Percentiles rank a stretch among this genome's conserved stretches.
Evolutionary conservation across 2,888 invertebrate species (phyloP).

Genomic region (Drosophila prostipennis): DNA sequence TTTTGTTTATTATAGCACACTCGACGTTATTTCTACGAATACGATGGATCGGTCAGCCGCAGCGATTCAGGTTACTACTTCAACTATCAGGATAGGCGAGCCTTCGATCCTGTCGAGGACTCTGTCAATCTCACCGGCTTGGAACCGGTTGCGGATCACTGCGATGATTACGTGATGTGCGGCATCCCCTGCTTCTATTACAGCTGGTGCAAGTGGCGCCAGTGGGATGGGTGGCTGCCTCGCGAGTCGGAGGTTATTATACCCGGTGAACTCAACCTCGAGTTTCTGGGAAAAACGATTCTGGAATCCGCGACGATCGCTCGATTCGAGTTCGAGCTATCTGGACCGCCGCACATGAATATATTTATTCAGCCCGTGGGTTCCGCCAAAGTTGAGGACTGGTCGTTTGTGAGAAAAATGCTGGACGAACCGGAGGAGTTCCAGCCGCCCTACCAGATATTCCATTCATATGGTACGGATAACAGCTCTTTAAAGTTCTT

Average conservation of each 20-base stretch:
- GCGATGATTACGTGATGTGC: slow-evolving; percentile 72
- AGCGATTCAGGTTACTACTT: slow-evolving; percentile 84
- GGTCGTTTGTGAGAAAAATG: slow-evolving; percentile 72
- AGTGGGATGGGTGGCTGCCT: slow-evolving; percentile 67
- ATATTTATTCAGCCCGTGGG: slow-evolving; percentile 71
- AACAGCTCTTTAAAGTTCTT: slow-evolving; percentile 66
- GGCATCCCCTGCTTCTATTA: slow-evolving; percentile 76
- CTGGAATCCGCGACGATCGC: slow-evolving; percentile 33
- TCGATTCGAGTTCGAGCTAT: slow-evolving; percentile 65
- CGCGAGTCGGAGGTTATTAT: slow-evolving; percentile 50
- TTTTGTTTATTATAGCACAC: slow-evolving; percentile 82
- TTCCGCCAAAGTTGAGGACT: slow-evolving; percentile 61
- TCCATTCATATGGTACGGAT: slow-evolving; percentile 67
- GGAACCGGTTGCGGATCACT: slow-evolving; percentile 55
- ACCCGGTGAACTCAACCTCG: slow-evolving; percentile 60
- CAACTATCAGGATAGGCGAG: slow-evolving; percentile 83
- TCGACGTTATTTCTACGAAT: slow-evolving; percentile 83
- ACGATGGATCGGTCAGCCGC: slow-evolving; percentile 68
- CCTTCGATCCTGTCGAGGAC: slow-evolving; percentile 51
- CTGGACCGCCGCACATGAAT: slow-evolving; percentile 75
- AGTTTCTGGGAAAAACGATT: slow-evolving; percentile 54
- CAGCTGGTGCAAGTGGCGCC: slow-evolving; percentile 52
- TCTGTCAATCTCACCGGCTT: slow-evolving; percentile 58
- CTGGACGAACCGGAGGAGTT: slow-evolving; percentile 55
- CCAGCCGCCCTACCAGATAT: slow-evolving; percentile 72